phyloP scores from a whole-genome alignment of 2,113 vertebrate species.

The Theristicus caerulescens region DNA sequence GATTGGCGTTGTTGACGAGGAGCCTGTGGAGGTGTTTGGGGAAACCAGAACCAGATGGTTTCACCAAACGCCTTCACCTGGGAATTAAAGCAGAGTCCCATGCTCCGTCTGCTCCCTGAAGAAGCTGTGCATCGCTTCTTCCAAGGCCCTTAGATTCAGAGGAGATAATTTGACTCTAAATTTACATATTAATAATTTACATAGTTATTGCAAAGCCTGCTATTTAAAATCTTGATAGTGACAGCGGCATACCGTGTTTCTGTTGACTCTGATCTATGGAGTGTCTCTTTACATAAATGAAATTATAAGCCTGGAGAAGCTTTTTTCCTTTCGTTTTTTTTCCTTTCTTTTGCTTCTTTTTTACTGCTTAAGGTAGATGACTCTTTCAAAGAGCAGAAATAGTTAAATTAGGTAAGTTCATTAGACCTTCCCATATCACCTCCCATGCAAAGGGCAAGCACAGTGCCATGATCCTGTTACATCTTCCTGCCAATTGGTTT shows the following conservation, averaged over 20 bases:
- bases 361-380: neutral
- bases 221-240: slow-evolving; percentile 61
- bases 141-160: slow-evolving; percentile 37
- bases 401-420: slow-evolving; percentile 68
- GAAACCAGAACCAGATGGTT: neutral
- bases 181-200: slow-evolving; percentile 70
- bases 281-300: neutral
- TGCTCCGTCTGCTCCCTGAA: neutral
- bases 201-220: slow-evolving; percentile 60
- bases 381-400: slow-evolving; percentile 31
- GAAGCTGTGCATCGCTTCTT: neutral
- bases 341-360: neutral
- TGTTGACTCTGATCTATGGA: slow-evolving; percentile 44
- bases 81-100: neutral
- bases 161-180: slow-evolving; percentile 49
- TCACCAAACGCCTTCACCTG: neutral
- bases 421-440: slow-evolving; percentile 36
- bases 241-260: neutral
- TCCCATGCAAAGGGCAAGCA: slow-evolving; percentile 66
- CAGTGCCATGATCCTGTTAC: slow-evolving; percentile 60
- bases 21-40: neutral
- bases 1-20: neutral
- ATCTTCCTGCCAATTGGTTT: slow-evolving; percentile 76
- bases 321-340: neutral
- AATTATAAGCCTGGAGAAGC: neutral